These are phyloP conservation scores for Ataeniobius toweri DNA, from an alignment of 2,797 vertebrate genomes.

Conservation along the genomic window DNA sequence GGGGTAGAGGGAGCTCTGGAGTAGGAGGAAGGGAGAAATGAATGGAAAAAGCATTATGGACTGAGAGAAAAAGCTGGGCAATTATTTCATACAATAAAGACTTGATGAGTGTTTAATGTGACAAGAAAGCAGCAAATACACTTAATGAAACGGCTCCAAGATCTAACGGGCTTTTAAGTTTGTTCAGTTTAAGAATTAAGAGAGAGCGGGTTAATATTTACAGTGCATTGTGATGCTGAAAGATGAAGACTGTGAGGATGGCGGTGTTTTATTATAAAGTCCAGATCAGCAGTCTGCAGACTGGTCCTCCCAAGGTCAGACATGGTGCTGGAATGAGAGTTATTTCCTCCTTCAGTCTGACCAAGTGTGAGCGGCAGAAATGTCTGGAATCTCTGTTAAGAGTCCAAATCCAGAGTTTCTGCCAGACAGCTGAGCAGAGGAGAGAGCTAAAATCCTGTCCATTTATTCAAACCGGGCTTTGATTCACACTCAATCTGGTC, in stretches of 20 bases:
- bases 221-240: conserved; percentile 18
- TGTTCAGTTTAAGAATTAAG: conserved; percentile 12
- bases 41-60: conserved; percentile 20
- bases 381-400: conserved; percentile 50
- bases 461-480: conserved; percentile 13
- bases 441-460: neutral
- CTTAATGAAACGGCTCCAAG: conserved; percentile 11
- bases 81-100: conserved; percentile 48
- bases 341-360: conserved; percentile 71
- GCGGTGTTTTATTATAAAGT: conserved; percentile 47
- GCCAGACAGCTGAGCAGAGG: conserved; percentile 1
- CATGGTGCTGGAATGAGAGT: conserved; percentile 70
- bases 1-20: conserved; percentile 8
- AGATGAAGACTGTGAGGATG: neutral
- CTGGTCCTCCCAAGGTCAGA: conserved; percentile 71
- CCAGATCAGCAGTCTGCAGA: conserved; percentile 51
- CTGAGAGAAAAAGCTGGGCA: conserved; percentile 15
- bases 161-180: conserved; percentile 26
- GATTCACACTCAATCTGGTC: conserved; percentile 8
- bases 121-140: conserved; percentile 20
- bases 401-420: conserved; percentile 22
- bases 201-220: conserved; percentile 26
- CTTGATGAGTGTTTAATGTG: conserved; percentile 52
- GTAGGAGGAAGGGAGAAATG: conserved; percentile 24
- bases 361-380: conserved; percentile 51